Percentiles rank a stretch among this genome's conserved stretches.
Evolutionary conservation across 2,113 vertebrate genomes (phyloP).

Genomic region (Macrotus californicus): DNA sequence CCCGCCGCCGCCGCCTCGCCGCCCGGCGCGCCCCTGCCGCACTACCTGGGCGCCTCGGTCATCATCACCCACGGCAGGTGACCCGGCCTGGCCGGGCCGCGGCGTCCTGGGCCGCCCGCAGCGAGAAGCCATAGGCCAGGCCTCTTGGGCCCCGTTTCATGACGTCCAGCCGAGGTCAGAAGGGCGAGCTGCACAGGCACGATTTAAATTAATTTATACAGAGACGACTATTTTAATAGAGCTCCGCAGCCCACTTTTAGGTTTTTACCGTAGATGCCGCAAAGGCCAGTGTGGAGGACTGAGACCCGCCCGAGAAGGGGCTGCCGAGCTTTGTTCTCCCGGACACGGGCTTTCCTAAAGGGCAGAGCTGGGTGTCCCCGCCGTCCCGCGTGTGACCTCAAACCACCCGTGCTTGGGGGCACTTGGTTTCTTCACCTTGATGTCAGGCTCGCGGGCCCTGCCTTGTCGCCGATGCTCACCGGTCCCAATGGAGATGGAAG

Average conservation of each 20-base stretch:
- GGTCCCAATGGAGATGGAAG: rapidly evolving
- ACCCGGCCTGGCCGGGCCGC: slow-evolving; percentile 61
- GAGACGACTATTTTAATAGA: slow-evolving; percentile 54
- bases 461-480: neutral
- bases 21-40: slow-evolving; percentile 76
- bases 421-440: neutral
- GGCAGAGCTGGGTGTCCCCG: neutral
- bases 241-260: slow-evolving; percentile 35
- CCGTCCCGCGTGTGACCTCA: neutral
- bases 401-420: neutral
- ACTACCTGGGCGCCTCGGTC: slow-evolving; percentile 91
- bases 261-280: slow-evolving; percentile 20
- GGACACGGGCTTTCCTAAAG: neutral
- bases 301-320: neutral
- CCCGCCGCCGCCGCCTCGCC: neutral
- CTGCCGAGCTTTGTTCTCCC: neutral
- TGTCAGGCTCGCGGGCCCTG: neutral
- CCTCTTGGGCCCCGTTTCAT: slow-evolving; percentile 37
- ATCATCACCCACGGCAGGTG: slow-evolving; percentile 95
- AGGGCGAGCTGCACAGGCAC: slow-evolving; percentile 63
- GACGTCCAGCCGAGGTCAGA: slow-evolving; percentile 49
- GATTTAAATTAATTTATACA: slow-evolving; percentile 73
- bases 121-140: slow-evolving; percentile 61
- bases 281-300: neutral
- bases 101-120: neutral